Conservation (phyloP, 2,113 vertebrate genomes). For the Paralichthys olivaceus region DNA sequence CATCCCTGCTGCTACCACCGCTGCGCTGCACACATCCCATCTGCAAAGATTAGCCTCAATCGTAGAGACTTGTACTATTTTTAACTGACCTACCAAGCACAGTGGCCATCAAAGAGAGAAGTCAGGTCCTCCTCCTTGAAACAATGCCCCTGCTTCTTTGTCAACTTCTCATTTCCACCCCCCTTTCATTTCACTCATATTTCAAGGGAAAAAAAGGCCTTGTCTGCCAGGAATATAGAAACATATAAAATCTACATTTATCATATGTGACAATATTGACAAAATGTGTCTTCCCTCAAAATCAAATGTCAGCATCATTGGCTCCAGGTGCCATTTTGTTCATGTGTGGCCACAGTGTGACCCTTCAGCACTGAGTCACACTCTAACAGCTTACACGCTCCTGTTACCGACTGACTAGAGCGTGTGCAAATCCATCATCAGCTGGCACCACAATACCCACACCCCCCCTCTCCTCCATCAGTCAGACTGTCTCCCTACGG, state of each 20-base stretch:
- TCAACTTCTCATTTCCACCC: neutral
- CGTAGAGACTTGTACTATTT: slow-evolving; percentile 75
- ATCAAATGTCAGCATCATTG: neutral
- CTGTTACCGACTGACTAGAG: slow-evolving; percentile 48
- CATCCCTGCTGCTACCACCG: slow-evolving; percentile 54
- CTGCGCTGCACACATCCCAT: slow-evolving; percentile 66
- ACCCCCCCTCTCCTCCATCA: slow-evolving; percentile 12
- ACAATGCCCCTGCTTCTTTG: slow-evolving; percentile 11
- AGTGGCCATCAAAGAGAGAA: slow-evolving; percentile 54
- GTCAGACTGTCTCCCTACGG: neutral
- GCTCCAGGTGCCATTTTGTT: slow-evolving; percentile 32
- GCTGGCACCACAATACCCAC: slow-evolving; percentile 44
- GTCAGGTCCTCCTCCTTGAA: slow-evolving; percentile 48
- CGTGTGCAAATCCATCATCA: slow-evolving; percentile 59
- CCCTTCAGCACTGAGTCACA: slow-evolving; percentile 48
- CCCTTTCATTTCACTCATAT: neutral
- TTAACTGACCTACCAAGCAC: slow-evolving; percentile 80
- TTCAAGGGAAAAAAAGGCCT: neutral
- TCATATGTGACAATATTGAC: neutral
- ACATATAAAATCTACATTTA: neutral
- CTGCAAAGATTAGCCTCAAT: slow-evolving; percentile 79
- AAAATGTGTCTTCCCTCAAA: neutral
- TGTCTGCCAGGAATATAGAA: too few relatives aligned
- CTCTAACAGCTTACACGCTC: slow-evolving; percentile 50
- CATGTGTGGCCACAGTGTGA: slow-evolving; percentile 41